Base-by-base conservation (phyloP, 2,888 invertebrate genomes). In the Lepidocyrtoides sp. region DNA sequence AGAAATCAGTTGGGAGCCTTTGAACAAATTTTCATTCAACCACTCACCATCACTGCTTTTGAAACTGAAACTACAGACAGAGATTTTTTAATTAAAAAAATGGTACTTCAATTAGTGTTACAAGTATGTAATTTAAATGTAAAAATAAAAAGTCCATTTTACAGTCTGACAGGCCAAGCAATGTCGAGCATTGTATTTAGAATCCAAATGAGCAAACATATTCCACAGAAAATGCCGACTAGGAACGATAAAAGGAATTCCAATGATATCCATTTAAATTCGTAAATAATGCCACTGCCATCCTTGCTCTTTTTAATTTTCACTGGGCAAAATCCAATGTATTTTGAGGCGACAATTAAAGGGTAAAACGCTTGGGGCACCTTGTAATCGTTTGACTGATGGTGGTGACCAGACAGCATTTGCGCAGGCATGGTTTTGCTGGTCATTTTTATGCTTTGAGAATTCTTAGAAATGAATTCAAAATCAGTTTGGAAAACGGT, bases 191-290 rank as follows among this genome's bases (percentile, higher is more conserved):
- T 54, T 0, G 41, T 12, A 32, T 89, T 82, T 14, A 60, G 14
- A 7, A 41, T 36, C 69, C 81, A 88, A 14, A 32, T 12, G 8
- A 48, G 0, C 20, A 79, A 1, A 2, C 29, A 0, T n/a, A 79
- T 20, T 14, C 51, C 72, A 32, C 12, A 26, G 54, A 41, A 26
- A 1, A 75, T 7, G 0, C 0, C 36, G 20, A 26, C 7, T 1
- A 72, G 10, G n/a, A 85, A 5, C 14, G n/a, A 77, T 0, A 26
- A 72, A 44, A 5, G 41, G 17, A 8, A n/a, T n/a, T n/a, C n/a
- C n/a, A 36, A 44, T 1, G 86, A 86, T 0, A 41, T 17, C 77
- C 72, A 85, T 23, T 57, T 72, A 17, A 86, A 77, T 48, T 77
- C 8, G 57, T 86, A 60, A 1, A 0, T 36, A 0, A 57, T n/a